Evolutionary conservation across 2,113 vertebrate genomes (phyloP), one percentile per base, ranked within the genome.

Genomic region (Xiphorhynchus elegans): DNA sequence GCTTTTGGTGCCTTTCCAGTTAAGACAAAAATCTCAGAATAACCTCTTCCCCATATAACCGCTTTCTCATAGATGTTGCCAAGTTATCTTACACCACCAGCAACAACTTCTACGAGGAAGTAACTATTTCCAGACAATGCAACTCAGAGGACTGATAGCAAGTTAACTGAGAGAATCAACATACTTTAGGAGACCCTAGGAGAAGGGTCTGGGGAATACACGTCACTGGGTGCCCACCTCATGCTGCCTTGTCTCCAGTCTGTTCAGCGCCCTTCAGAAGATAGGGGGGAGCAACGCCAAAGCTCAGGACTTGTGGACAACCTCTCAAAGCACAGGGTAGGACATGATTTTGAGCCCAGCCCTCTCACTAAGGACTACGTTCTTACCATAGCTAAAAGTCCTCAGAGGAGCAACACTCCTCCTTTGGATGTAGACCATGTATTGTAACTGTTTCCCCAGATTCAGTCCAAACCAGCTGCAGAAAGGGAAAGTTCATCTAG

Each of bases 1-100:
- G 66, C 37, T 89, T 79, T 96, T 95, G 95, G 75, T 88, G 90
- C 55, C 40, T 77, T 68, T 96, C 95, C 95, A 96, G 68, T 90
- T 68, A 93, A 78, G 90, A 87, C 35, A 94, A 93, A 95, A 89
- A 84, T 89, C 79, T 95, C 85, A 81, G 88, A 94, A 95, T 85
- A 97, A 95, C 60, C 66, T 84, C 80, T 94, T 96, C 56, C 46
- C 49, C 60, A 72, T 42, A 68, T 49, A 96, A 88, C 55, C 7
- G 0, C 88, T 96, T 94, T 96, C 67, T 92, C 95, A 96, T 7
- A 81, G 68, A 77, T 40, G 40, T 46, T 93, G 79, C 87, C 85
- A 97, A 96, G 92, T 78, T 90, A 88, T 70, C 79, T 93, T 52
- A 90, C 23, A 93, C 59, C 83, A 93, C 64, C 66, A 92, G 88